These are phyloP conservation scores for Drosophila sp. DNA, from an alignment of 1,140 invertebrate species.

Conservation along the genomic window DNA sequence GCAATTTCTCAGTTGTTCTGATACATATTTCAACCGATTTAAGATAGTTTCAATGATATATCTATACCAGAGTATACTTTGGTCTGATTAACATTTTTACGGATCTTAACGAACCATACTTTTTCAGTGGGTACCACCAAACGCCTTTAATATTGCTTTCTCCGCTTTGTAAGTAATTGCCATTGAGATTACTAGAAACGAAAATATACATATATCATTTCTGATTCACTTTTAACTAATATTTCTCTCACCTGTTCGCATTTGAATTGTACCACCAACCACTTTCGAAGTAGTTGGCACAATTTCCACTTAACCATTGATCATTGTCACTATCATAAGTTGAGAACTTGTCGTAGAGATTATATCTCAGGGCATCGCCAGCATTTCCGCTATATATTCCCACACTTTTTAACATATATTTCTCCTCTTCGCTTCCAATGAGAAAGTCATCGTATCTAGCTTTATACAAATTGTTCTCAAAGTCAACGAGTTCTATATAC, in stretches of 20 bases:
- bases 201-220: background rate
- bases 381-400: conserved; percentile 88
- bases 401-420: conserved; percentile 87
- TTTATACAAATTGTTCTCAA: conserved; percentile 85
- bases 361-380: conserved; percentile 88
- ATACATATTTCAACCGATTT: background rate
- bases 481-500: conserved; percentile 87
- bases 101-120: conserved; percentile 28
- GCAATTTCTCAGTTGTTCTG: no score
- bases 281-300: conserved; percentile 87
- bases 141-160: conserved; percentile 20
- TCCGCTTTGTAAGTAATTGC: conserved; percentile 22
- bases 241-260: conserved; percentile 45
- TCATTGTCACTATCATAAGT: conserved; percentile 90
- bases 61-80: conserved; percentile 23
- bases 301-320: conserved; percentile 87
- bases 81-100: conserved; percentile 32
- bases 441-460: conserved; percentile 88
- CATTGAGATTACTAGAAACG: conserved; percentile 55
- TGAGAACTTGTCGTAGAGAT: conserved; percentile 89
- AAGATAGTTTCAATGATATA: no score
- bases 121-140: conserved; percentile 37
- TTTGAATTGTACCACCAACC: conserved; percentile 88
- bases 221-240: background rate
- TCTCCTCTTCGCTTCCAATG: conserved; percentile 87